Conservation (phyloP, 2,113 vertebrate species). For the Nansenia antarctica region DNA sequence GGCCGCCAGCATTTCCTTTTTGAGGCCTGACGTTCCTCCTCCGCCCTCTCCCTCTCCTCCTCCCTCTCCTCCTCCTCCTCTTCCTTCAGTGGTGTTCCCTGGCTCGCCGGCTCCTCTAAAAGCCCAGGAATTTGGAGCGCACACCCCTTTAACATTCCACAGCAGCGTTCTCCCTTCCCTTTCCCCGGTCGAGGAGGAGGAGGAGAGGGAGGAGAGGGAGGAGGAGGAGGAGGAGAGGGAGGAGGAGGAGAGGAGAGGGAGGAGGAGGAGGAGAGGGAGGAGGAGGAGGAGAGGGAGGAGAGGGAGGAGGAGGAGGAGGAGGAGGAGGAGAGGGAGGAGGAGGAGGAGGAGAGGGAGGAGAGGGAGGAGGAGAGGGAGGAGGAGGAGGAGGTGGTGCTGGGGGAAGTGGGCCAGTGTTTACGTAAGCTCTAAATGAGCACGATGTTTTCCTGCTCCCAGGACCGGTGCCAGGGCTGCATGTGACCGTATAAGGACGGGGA, state of each 20-base stretch:
- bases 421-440: constrained; percentile 69
- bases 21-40: constrained; percentile 21
- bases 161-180: constrained; percentile 41
- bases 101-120: constrained; percentile 37
- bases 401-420: constrained; percentile 63
- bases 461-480: constrained; percentile 63
- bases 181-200: constrained; percentile 8
- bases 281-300: no score
- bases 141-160: constrained; percentile 63
- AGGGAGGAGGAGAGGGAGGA: constrained; percentile 14
- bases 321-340: constrained; percentile 16
- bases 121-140: constrained; percentile 57
- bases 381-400: constrained; percentile 8
- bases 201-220: constrained; percentile 9
- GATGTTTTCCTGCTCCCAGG: constrained; percentile 59
- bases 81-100: no score
- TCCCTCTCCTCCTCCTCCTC: no score
- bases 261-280: constrained; percentile 11
- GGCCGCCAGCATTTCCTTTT: constrained; percentile 19
- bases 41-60: no score
- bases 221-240: constrained; percentile 11
- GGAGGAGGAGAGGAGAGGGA: constrained; percentile 14
- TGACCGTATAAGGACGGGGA: constrained; percentile 78
- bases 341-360: constrained; percentile 6
- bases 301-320: constrained; percentile 8